A percentile compares a stretch with the other conserved stretches of the same genome.
Evolutionary conservation across 2,888 invertebrate species (phyloP).

Genomic region (Eupelmus urozonus): DNA sequence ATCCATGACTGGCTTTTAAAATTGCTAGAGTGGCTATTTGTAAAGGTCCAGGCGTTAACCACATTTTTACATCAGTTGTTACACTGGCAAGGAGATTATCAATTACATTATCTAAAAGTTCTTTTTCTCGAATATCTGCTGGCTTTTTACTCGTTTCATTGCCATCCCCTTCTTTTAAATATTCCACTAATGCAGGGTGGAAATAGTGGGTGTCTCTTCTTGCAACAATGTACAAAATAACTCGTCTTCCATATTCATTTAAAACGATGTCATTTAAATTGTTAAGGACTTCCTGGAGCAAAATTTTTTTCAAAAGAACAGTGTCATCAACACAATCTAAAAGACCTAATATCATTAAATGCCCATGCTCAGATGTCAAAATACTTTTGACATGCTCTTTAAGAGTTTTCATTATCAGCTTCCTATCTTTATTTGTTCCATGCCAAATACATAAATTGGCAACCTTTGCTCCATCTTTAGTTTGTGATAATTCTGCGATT

Average conservation of each 20-base stretch:
- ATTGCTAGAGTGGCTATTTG: slow-evolving; percentile 85
- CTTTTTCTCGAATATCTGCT: slow-evolving; percentile 81
- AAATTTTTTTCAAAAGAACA: slow-evolving; percentile 89
- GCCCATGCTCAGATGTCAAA: slow-evolving; percentile 92
- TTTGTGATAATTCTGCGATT: slow-evolving; percentile 83
- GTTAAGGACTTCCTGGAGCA: slow-evolving; percentile 85
- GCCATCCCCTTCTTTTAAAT: slow-evolving; percentile 86
- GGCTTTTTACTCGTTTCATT: slow-evolving; percentile 88
- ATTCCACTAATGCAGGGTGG: slow-evolving; percentile 87
- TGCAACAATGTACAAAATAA: slow-evolving; percentile 91
- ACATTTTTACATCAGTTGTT: slow-evolving; percentile 81
- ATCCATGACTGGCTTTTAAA: slow-evolving; percentile 81
- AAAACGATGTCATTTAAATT: slow-evolving; percentile 83
- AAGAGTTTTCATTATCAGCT: slow-evolving; percentile 90
- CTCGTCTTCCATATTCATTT: slow-evolving; percentile 91
- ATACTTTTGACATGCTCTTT: slow-evolving; percentile 90
- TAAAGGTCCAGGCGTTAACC: slow-evolving; percentile 84
- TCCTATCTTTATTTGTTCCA: slow-evolving; percentile 88
- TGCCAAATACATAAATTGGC: slow-evolving; percentile 93
- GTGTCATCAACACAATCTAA: slow-evolving; percentile 96
- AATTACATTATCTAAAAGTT: slow-evolving; percentile 84
- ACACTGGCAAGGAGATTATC: slow-evolving; percentile 81
- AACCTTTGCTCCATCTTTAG: slow-evolving; percentile 88
- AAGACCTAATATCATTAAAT: slow-evolving; percentile 88
- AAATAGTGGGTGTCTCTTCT: slow-evolving; percentile 89